Evolutionary conservation across 2,797 vertebrate genomes (phyloP).

Genomic region (Brachymystax lenok): DNA sequence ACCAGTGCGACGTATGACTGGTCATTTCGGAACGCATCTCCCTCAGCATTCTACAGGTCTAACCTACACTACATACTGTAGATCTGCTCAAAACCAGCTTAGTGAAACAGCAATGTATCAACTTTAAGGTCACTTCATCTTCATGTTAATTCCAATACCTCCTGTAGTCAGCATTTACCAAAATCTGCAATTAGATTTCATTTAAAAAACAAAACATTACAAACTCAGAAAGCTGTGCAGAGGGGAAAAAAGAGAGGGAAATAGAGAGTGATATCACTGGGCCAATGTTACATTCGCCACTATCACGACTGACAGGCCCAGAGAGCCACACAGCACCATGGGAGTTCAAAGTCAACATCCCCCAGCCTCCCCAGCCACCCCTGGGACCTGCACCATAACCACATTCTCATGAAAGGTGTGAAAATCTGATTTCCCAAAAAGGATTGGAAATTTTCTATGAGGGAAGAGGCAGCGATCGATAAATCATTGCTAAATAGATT

Average conservation of each 20-base stretch:
- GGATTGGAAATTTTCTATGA: constrained; percentile 98
- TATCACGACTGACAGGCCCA: constrained; percentile 80
- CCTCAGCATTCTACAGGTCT: not conserved
- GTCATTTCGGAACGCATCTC: not conserved
- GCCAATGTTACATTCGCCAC: constrained; percentile 32
- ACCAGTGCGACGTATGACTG: constrained; percentile 1
- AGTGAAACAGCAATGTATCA: not conserved
- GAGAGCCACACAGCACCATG: constrained; percentile 76
- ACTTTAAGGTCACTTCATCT: not conserved
- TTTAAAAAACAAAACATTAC: constrained; percentile 52
- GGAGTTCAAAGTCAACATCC: constrained; percentile 91
- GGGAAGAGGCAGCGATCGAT: constrained; percentile 91
- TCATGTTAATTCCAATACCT: not conserved
- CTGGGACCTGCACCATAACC: constrained; percentile 82
- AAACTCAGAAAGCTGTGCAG: constrained; percentile 26
- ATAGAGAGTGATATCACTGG: constrained; percentile 5
- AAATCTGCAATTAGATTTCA: constrained; percentile 30
- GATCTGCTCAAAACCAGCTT: not conserved
- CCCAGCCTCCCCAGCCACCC: constrained; percentile 66
- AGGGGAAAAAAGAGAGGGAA: constrained; percentile 53
- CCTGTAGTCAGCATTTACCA: not conserved
- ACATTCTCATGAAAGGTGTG: constrained; percentile 93
- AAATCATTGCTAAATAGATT: constrained; percentile 99
- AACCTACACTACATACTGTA: not conserved
- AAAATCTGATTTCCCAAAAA: constrained; percentile 99